Base-by-base conservation (phyloP, 2,113 vertebrate genomes). In the Sceloporus tristichus region DNA sequence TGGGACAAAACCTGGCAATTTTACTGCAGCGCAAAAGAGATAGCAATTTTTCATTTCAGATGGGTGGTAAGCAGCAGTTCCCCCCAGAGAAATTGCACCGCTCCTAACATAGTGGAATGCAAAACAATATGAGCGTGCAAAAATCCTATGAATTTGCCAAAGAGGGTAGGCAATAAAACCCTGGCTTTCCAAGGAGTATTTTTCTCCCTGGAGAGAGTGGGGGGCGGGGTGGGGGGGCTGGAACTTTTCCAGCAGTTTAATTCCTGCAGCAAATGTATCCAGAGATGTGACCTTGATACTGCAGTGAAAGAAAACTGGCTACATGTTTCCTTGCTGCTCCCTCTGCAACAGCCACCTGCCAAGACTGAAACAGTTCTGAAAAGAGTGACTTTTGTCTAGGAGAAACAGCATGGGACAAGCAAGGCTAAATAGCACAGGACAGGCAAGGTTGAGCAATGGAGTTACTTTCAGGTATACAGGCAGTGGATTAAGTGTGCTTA, bases 331-430 rank as follows among this genome's bases (percentile, higher is more conserved):
- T 42, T 42, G 42, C 7, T 8, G 2, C 71, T 48, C 16, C n/a
- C 71, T 82, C 54, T 34, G 23, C 11, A 25, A 25, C 76, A 56
- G 40, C 73, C 29, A 48, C 40, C 38, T 82, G 40, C 40, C 56
- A 82, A 76, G 79, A 53, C 68, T 23, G 21, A 77, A 76, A 76
- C 19, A 53, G 21, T 65, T 88, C 74, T 77, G 14, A 73, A 83
- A 76, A 88, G 40, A 76, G 59, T 6, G 16, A 65, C 42, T 83
- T 82, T 59, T 76, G 71, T 83, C 40, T 82, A 82, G 40, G 27
- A 54, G 40, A 13, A 21, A 65, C 40, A 21, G 21, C 27, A 82
- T 14, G 73, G 23, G 34, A 74, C 18, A 48, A n/a, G 9, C 9
- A 82, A 82, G 38, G 16, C 42, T 68, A 27, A 68, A 86, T 40